Evolutionary conservation across 2,797 vertebrate species (phyloP).

Genomic region (Mormyrus hasselquistii): DNA sequence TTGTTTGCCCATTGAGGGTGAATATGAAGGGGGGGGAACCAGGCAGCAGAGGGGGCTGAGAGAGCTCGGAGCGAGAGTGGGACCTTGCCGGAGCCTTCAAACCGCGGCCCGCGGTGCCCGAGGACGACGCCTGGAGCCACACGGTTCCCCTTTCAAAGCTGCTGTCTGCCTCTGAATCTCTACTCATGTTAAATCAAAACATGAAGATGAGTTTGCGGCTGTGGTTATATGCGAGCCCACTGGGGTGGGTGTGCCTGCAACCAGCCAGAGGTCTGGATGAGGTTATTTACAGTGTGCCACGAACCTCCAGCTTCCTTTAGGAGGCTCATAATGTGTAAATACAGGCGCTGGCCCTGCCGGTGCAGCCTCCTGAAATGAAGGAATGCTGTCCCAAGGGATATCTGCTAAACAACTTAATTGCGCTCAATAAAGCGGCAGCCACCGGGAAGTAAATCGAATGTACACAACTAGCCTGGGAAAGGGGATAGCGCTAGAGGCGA

Average conservation of each 20-base stretch:
- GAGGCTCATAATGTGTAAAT: slow-evolving; percentile 35
- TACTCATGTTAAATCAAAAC: not conserved
- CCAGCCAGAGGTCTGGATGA: not conserved
- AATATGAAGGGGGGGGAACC: not conserved
- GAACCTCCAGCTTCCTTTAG: not conserved
- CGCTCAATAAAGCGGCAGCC: slow-evolving; percentile 32
- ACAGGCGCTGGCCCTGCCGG: slow-evolving; percentile 35
- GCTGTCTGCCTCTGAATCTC: not conserved
- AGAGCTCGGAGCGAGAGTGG: not conserved
- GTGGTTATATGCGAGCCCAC: not conserved
- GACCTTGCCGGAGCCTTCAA: not conserved
- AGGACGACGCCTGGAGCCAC: not conserved
- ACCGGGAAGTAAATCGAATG: slow-evolving; percentile 30
- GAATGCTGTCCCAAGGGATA: slow-evolving; percentile 39
- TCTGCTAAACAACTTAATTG: slow-evolving; percentile 39
- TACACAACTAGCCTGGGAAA: slow-evolving; percentile 26
- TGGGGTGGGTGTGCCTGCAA: not conserved
- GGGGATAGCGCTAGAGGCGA: not conserved
- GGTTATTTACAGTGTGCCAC: not conserved
- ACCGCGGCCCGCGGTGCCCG: not conserved
- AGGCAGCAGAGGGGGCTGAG: not conserved
- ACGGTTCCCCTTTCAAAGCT: not conserved
- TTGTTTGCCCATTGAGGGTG: not conserved
- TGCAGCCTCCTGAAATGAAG: slow-evolving; percentile 32
- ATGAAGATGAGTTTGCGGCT: not conserved